phyloP scores from a whole-genome alignment of 2,113 vertebrate species.

The Symphodus melops region DNA sequence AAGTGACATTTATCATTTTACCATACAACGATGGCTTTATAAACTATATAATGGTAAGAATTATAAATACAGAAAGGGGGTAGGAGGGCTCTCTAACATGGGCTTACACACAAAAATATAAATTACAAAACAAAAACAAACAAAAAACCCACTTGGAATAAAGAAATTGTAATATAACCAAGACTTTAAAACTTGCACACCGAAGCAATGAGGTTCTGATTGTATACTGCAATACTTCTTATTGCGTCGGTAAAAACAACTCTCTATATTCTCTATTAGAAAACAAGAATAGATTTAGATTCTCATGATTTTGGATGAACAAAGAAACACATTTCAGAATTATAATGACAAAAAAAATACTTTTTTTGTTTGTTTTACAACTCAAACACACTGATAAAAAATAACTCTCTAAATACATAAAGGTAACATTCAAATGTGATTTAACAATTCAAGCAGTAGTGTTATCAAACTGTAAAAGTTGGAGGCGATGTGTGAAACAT shows the following conservation, averaged over 20 bases:
- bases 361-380: slow-evolving; percentile 4
- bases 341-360: slow-evolving; percentile 26
- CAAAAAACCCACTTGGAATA: slow-evolving; percentile 42
- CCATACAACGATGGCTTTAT: slow-evolving; percentile 60
- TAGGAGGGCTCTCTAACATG: slow-evolving; percentile 21
- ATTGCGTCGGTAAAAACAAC: slow-evolving; percentile 61
- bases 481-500: slow-evolving; percentile 46
- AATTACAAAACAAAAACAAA: slow-evolving; percentile 35
- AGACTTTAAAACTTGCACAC: slow-evolving; percentile 52
- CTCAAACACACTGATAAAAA: slow-evolving; percentile 49
- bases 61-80: slow-evolving; percentile 51
- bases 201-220: slow-evolving; percentile 60
- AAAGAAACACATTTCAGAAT: slow-evolving; percentile 47
- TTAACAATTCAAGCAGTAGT: slow-evolving; percentile 79
- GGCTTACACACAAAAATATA: slow-evolving; percentile 42
- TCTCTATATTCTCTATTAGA: slow-evolving; percentile 29
- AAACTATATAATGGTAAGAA: slow-evolving; percentile 41
- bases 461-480: slow-evolving; percentile 42
- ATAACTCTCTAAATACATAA: slow-evolving; percentile 72
- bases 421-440: slow-evolving; percentile 82
- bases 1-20: slow-evolving; percentile 74
- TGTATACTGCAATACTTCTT: slow-evolving; percentile 70
- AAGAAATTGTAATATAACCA: slow-evolving; percentile 51
- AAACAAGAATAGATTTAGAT: slow-evolving; percentile 46
- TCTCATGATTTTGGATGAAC: slow-evolving; percentile 41